These are phyloP conservation scores for Panurus biarmicus DNA, from an alignment of 2,113 vertebrate species.

Conservation along the genomic window DNA sequence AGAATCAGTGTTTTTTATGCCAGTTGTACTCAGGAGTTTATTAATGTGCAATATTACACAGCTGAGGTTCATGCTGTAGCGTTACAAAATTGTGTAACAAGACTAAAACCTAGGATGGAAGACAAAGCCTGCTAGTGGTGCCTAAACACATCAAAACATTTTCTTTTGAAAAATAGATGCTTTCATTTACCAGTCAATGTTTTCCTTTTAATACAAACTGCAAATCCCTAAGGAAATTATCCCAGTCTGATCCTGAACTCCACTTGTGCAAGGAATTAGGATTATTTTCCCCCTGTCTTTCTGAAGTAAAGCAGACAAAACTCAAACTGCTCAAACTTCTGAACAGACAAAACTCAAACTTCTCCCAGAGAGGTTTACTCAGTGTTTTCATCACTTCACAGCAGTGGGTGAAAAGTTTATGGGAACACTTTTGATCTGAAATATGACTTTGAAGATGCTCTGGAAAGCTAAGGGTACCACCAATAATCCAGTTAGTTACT, in stretches of 20 bases:
- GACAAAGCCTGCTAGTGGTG: not conserved
- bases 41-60: not conserved
- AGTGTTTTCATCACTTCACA: not conserved
- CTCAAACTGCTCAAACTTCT: not conserved
- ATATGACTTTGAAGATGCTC: accelerated
- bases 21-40: not conserved
- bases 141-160: not conserved
- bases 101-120: not conserved
- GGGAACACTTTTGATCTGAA: not conserved
- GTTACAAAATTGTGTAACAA: not conserved
- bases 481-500: not conserved
- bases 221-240: not conserved
- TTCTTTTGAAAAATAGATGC: not conserved
- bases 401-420: not conserved
- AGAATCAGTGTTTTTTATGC: not conserved
- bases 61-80: not conserved
- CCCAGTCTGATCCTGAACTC: not conserved
- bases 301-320: not conserved
- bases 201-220: not conserved
- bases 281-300: accelerated
- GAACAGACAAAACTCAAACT: not conserved
- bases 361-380: not conserved
- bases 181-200: not conserved
- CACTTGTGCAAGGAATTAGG: not conserved
- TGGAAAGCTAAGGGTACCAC: not conserved